Evolutionary conservation across 2,113 vertebrate genomes (phyloP), one percentile per base, ranked within the genome.

Genomic region (Ursus arctos): DNA sequence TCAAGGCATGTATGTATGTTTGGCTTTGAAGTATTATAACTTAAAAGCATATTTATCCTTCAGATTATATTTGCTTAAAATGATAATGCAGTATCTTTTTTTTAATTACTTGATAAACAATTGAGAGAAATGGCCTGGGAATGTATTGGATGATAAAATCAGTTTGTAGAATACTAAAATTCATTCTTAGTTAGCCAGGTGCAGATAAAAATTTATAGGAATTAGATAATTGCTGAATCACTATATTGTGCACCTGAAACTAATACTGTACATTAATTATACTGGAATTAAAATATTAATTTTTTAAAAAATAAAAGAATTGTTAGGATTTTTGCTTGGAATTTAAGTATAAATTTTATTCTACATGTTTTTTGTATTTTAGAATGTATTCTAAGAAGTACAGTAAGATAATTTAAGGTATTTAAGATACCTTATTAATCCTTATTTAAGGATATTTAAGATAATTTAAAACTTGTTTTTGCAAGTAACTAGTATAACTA

Each of bases 391-490:
- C 67, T 26, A n/a, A 61, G 24, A 79, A 79, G 9, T 61, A 65
- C 6, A 67, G 13, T 80, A 18, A 97, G 93, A 43, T 43, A 43
- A 43, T 43, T 43, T 43, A 43, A 43, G 43, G 43, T 43, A 43
- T 43, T 43, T 43, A 43, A 43, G 43, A 43, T 43, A 43, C 43
- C 43, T 43, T 43, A 43, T 43, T 43, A 43, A 43, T 6, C 43
- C 6, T 43, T 43, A 43, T 43, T 43, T 43, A 43, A 94, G 49
- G 11, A 55, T 88, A 84, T 74, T 71, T 95, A 55, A 80, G 59
- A 72, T 86, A n/a, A 91, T 95, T 88, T 95, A 40, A 65, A 93
- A 89, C 31, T 80, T 82, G 11, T 9, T 59, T 84, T 96, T 80
- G 33, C 31, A 61, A 86, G 11, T 59, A 51, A 71, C 40, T 90